Evolutionary conservation across 2,113 vertebrate species (phyloP), one percentile per base, ranked within the genome.

Genomic region (Spea multiplicata): DNA sequence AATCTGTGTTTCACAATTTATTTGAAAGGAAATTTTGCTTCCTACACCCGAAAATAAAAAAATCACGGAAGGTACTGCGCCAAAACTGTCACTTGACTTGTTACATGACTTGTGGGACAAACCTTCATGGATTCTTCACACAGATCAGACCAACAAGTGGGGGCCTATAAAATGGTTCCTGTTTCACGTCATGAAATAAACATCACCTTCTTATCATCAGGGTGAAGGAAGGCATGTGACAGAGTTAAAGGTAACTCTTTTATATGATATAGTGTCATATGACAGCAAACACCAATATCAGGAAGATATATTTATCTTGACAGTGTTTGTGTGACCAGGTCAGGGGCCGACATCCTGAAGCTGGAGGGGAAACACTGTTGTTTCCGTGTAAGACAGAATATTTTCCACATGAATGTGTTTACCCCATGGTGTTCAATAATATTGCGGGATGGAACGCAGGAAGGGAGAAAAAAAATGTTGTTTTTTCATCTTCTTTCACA

Each of bases 191-290:
- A 30, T 30, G 30, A 30, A 30, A 30, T 30, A 30, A 30, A 30
- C 30, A 59, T 13, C 55, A 59, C 55, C 55, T 2, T 44, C 75
- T 80, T 80, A 71, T 81, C 81, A 80, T 2, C 69, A 75, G 30
- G 52, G 70, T 83, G 74, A 73, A 79, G 81, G 14, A 61, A 14
- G 67, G 79, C 4, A 48, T 78, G 81, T 78, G 10, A 59, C 4
- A 12, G 55, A 13, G 8, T 12, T 5, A 4, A 13, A 59, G 55
- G 55, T 13, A 59, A 30, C 14, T 13, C 55, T 9, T 13, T 72
- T 57, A 61, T 78, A 71, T 78, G 83, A 3, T 44, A 64, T 17
- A 53, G 53, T 1, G 61, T 3, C 5, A 2, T 59, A 46, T 13
- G 16, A 44, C 45, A 5, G 12, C 49, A 44, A 14, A 53, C 52